phyloP scores from a whole-genome alignment of 2,113 vertebrate species.

The Gopherus evgoodei region DNA sequence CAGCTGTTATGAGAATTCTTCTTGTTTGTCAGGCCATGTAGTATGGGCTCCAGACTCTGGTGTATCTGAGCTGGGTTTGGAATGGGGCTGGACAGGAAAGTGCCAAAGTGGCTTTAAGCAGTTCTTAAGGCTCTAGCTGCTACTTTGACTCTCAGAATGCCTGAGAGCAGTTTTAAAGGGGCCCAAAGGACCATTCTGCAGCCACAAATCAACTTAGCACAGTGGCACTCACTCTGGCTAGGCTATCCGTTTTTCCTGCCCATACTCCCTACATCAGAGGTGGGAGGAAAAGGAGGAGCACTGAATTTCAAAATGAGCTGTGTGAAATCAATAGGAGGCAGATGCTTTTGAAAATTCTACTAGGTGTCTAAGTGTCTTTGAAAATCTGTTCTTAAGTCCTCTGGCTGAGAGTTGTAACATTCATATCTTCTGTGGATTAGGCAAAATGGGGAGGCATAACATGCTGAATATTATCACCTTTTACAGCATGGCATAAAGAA shows the following conservation, averaged over 20 bases:
- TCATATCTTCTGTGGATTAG: not conserved
- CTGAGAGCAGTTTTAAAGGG: not conserved
- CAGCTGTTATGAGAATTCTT: not conserved
- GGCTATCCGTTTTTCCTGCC: not conserved
- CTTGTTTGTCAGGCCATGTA: not conserved
- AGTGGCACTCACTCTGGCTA: too few species aligned
- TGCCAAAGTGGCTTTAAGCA: not conserved
- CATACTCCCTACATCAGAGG: not conserved
- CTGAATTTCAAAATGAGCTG: not conserved
- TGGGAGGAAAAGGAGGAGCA: not conserved
- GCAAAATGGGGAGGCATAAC: not conserved
- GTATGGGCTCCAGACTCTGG: not conserved
- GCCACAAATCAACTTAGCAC: too few species aligned
- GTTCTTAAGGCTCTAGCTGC: too few species aligned
- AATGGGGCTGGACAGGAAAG: not conserved
- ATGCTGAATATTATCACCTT: not conserved
- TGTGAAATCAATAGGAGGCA: not conserved
- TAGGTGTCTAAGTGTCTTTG: not conserved
- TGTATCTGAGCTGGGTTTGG: not conserved
- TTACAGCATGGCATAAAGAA: not conserved
- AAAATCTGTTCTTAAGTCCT: not conserved
- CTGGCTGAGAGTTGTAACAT: rapidly evolving
- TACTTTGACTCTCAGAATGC: not conserved
- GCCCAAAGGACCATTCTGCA: not conserved
- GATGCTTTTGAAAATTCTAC: not conserved